Base-by-base conservation (phyloP, 2,888 invertebrate species). In the Embidobia sp. region DNA sequence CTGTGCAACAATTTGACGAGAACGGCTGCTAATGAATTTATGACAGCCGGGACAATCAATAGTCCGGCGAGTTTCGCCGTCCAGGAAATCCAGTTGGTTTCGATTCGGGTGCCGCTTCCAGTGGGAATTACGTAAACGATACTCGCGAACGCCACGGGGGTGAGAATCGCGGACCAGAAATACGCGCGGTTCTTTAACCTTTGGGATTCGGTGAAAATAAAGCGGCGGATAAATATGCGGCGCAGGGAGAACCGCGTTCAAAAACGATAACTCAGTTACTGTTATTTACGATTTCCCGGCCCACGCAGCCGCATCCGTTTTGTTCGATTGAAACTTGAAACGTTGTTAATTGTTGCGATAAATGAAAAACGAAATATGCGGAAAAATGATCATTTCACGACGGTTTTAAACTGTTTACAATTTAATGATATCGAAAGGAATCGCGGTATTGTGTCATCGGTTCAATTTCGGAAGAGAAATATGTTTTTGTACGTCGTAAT, bases 181-280 rank as follows among this genome's bases (percentile, higher is more conserved):
- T 35, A 53, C 37, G 37, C 5, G 5, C 7, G 10, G 18, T 29
- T 42, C 29, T 42, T 57, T 42, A 42, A 57, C 55, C 55, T 42
- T 42, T 29, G 11, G 55, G 7, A 19, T 29, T 15, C 8, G 42
- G 4, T 29, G 27, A 29, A 29, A 57, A 57, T 42, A 42, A 57
- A 55, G 40, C 10, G 16, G 26, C 26, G 15, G 10, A 51, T 15
- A 8, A 22, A 26, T 15, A 15, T 15, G 37, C 26, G 16, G 27
- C 29, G 16, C 29, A 40, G 27, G 16, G n/a, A 48, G 29, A 29
- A 15, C 11, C 22, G 13, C 11, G 26, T 15, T 22, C 44, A 16
- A 15, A 48, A 48, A 48, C 8, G 48, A 29, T 48, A 16, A 48
- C 16, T 48, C 18, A 16, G 29, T 48, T 29, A 18, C 15, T 11